These are phyloP conservation scores for Pluvianellus socialis DNA, from an alignment of 2,113 vertebrate species.

Conservation along the genomic window DNA sequence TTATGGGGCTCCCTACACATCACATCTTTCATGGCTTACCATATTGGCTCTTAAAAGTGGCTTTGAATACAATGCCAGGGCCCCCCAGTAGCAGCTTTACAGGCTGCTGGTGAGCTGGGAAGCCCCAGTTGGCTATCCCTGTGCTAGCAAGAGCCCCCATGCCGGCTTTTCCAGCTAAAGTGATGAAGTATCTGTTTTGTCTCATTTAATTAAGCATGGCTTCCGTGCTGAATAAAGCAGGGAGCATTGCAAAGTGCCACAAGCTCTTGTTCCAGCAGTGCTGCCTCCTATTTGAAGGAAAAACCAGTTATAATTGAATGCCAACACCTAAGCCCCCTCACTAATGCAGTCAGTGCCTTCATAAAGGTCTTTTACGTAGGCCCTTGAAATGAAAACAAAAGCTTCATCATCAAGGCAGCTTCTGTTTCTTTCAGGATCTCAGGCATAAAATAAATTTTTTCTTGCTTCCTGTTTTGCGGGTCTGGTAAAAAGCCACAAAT, in stretches of 20 bases:
- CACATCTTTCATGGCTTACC: constrained; percentile 48
- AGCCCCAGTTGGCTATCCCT: background rate
- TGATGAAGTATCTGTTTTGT: background rate
- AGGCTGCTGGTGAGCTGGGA: background rate
- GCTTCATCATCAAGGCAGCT: background rate
- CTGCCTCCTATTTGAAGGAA: background rate
- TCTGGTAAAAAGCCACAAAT: background rate
- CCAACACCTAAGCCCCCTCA: background rate
- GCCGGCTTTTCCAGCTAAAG: background rate
- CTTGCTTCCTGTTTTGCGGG: background rate
- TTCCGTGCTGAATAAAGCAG: background rate
- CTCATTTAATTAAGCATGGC: background rate
- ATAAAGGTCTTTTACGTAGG: background rate
- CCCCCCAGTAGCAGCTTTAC: constrained; percentile 68
- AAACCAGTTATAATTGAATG: background rate
- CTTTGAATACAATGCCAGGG: constrained; percentile 69
- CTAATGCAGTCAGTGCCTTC: background rate
- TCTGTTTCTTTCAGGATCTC: background rate
- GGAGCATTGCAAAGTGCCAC: background rate
- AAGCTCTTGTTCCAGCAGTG: background rate
- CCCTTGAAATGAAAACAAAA: background rate
- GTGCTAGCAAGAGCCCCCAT: fast-evolving
- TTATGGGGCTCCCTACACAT: constrained; percentile 63
- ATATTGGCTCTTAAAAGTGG: constrained; percentile 22
- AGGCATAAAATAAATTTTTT: background rate